Percentiles rank a stretch among this genome's conserved stretches.
These are phyloP conservation scores for Myotis daubentonii DNA, from an alignment of 2,797 vertebrate species.

Conservation along the genomic window DNA sequence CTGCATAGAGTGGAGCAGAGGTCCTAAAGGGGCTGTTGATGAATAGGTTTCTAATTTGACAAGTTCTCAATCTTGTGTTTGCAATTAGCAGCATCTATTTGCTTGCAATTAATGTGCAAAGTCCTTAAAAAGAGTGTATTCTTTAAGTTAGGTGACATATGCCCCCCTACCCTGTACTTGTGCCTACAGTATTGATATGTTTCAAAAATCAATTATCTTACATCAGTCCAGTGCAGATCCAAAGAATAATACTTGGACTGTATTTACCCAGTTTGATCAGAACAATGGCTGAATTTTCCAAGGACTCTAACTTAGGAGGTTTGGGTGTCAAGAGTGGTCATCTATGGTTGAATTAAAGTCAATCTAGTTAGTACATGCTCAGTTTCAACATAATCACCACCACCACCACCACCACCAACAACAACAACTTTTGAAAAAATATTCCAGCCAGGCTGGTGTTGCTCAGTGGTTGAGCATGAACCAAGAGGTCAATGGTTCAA, in stretches of 20 bases:
- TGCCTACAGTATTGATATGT: neutral
- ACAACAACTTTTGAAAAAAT: too few relatives aligned
- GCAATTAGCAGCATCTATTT: constrained; percentile 68
- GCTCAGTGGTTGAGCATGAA: too few relatives aligned
- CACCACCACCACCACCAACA: neutral
- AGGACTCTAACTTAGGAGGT: neutral
- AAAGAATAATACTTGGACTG: neutral
- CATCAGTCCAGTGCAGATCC: neutral
- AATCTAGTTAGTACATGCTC: neutral
- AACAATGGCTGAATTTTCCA: neutral
- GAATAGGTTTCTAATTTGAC: constrained; percentile 67
- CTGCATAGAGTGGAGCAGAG: neutral
- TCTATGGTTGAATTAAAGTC: neutral
- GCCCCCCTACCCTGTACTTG: neutral
- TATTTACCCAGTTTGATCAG: neutral
- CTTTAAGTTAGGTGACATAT: constrained; percentile 64
- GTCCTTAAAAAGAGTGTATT: constrained; percentile 62
- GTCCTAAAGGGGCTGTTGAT: constrained; percentile 54
- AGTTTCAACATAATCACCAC: neutral
- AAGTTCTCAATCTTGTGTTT: constrained; percentile 56
- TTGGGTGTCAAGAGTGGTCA: neutral
- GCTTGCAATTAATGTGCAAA: constrained; percentile 66
- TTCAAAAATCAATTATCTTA: neutral
- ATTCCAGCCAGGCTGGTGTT: too few relatives aligned
- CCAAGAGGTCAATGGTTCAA: too few relatives aligned